A percentile compares a stretch with the other conserved stretches of the same genome.
phyloP scores from a whole-genome alignment of 2,797 vertebrate genomes.

The Harpagifer antarcticus region DNA sequence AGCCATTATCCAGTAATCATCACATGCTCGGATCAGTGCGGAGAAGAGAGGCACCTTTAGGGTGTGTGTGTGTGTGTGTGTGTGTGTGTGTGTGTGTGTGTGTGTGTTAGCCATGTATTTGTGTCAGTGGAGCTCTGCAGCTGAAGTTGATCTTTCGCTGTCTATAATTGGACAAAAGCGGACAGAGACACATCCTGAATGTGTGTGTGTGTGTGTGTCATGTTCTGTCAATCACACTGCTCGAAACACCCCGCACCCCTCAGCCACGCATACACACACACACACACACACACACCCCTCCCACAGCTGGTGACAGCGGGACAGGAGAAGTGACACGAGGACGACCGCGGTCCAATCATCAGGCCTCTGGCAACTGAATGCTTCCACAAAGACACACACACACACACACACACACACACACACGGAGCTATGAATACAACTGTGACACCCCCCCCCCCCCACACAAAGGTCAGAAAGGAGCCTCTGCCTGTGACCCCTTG shows the following conservation, averaged over 20 bases:
- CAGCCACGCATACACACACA: too few species aligned
- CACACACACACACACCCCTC: neutral
- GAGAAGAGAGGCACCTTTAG: slow-evolving; percentile 35
- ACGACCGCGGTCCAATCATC: slow-evolving; percentile 68
- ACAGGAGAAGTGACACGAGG: slow-evolving; percentile 50
- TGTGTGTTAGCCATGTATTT: too few species aligned
- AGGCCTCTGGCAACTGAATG: slow-evolving; percentile 73
- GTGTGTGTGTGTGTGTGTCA: too few species aligned
- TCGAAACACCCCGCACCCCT: too few species aligned
- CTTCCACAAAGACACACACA: slow-evolving; percentile 76
- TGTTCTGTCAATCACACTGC: too few species aligned
- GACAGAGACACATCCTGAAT: too few species aligned
- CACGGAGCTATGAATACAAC: slow-evolving; percentile 79
- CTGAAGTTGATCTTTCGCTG: too few species aligned
- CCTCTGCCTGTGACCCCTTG: slow-evolving; percentile 68
- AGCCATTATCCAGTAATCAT: slow-evolving; percentile 54
- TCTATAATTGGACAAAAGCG: slow-evolving; percentile 75
- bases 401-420: slow-evolving; percentile 36
- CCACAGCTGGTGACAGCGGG: slow-evolving; percentile 64
- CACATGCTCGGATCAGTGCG: slow-evolving; percentile 33
- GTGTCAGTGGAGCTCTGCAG: neutral
- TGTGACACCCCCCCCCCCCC: slow-evolving; percentile 30
- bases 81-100: slow-evolving; percentile 2
- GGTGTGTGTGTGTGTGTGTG: slow-evolving; percentile 13
- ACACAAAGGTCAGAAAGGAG: slow-evolving; percentile 71